phyloP scores from a whole-genome alignment of 2,888 invertebrate genomes.

The Sinotaia quadrata region DNA sequence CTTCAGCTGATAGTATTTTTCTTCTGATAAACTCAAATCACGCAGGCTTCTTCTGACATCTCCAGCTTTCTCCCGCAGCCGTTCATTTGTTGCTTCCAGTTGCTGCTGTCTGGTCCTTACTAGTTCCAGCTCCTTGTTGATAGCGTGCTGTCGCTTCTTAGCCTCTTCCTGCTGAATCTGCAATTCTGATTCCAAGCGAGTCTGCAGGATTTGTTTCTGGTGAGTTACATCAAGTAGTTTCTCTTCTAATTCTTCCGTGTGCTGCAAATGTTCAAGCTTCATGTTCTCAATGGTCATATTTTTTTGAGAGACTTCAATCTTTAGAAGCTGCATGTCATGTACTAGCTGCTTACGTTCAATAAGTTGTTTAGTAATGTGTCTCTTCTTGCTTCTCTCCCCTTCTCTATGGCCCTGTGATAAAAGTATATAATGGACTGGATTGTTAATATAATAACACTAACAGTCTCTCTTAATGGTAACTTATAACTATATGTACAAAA shows the following conservation, averaged over 20 bases:
- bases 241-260: constrained; percentile 71
- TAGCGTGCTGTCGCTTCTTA: constrained; percentile 62
- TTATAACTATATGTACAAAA: too few species aligned
- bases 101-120: constrained; percentile 66
- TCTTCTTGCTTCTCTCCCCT: constrained; percentile 48
- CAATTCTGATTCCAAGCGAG: constrained; percentile 68
- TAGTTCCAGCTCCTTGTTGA: constrained; percentile 66
- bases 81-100: constrained; percentile 69
- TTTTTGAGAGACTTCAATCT: constrained; percentile 71
- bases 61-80: constrained; percentile 67
- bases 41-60: constrained; percentile 64
- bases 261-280: constrained; percentile 68
- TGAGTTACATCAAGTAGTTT: constrained; percentile 69
- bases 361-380: constrained; percentile 64
- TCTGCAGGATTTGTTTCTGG: constrained; percentile 69
- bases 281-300: constrained; percentile 69
- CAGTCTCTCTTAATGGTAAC: too few species aligned
- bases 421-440: too few species aligned
- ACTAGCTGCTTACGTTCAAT: constrained; percentile 70
- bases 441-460: too few species aligned
- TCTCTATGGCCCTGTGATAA: too few species aligned
- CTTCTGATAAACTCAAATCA: constrained; percentile 67
- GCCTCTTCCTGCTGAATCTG: constrained; percentile 69
- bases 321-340: constrained; percentile 71
- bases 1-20: constrained; percentile 65